These are phyloP conservation scores for Syritta pipiens DNA, from an alignment of 2,888 invertebrate species.

Conservation along the genomic window DNA sequence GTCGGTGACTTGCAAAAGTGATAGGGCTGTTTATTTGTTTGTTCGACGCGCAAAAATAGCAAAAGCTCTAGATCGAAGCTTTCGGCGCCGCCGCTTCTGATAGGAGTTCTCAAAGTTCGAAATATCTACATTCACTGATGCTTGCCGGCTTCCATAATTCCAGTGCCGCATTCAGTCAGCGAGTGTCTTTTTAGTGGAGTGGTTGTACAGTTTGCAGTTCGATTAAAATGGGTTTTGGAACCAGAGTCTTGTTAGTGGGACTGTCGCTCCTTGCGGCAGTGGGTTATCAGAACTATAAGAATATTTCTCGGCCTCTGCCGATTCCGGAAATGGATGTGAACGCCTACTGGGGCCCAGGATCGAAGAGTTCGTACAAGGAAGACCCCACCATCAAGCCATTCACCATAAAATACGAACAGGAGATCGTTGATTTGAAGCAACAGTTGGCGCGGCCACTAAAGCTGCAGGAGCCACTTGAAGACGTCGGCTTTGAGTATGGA, in stretches of 20 bases:
- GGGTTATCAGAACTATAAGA: slow-evolving; percentile 74
- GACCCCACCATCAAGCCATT: slow-evolving; percentile 74
- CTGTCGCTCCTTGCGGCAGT: slow-evolving; percentile 73
- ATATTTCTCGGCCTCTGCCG: slow-evolving; percentile 73
- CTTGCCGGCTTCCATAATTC: slow-evolving; percentile 21
- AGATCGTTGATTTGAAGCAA: slow-evolving; percentile 81
- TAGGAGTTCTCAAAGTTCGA: slow-evolving; percentile 11
- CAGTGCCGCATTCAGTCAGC: slow-evolving; percentile 24
- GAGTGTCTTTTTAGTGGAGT: slow-evolving; percentile 3
- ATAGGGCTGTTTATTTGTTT: no score
- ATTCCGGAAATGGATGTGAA: slow-evolving; percentile 75
- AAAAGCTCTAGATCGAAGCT: no score
- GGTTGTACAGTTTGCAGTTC: not conserved
- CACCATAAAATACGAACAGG: slow-evolving; percentile 71
- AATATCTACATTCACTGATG: no score
- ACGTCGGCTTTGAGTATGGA: slow-evolving; percentile 88
- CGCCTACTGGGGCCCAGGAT: slow-evolving; percentile 77
- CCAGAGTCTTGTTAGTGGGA: slow-evolving; percentile 72
- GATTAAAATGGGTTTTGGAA: slow-evolving; percentile 69
- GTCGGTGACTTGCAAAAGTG: no score
- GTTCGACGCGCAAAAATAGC: no score
- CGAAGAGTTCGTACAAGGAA: slow-evolving; percentile 74
- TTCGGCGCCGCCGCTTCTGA: no score
- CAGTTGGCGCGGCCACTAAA: slow-evolving; percentile 82
- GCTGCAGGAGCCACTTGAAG: slow-evolving; percentile 83